Evolutionary conservation across 2,888 invertebrate species (phyloP), one percentile per base, ranked within the genome.

Genomic region (Empis stercorea): DNA sequence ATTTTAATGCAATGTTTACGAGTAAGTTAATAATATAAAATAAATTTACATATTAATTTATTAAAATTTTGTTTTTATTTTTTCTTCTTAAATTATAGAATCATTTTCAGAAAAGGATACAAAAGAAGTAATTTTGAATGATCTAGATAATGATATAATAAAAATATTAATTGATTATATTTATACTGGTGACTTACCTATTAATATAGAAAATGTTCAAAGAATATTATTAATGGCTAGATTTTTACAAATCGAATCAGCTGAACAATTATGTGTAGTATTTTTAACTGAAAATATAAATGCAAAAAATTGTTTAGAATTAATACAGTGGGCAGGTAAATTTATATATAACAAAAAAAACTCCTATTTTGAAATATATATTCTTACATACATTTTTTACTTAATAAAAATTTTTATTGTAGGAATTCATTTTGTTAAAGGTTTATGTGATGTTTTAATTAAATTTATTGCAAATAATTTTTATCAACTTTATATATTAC

Each of bases 1-100:
- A 58, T 46, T 61, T 61, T 32, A 48, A 51, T 55, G 55, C 58
- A 34, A 58, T 61, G 59, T 60, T 61, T 36, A 54, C 55, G 36
- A 60, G 58, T 57, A 42, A 45, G 36, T 2, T 17, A 7, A n/a
- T n/a, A 11, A 20, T 40, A 6, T 14, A 15, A 9, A 37, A 11
- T 14, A 36, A 30, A 32, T 34, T 7, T 32, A 15, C 2, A 4
- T 16, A n/a, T n/a, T n/a, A n/a, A n/a, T n/a, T n/a, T 27, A 2
- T 42, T 38, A 2, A 37, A 43, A 37, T 32, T 42, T 20, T 10
- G 3, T n/a, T 11, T 20, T 10, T 44, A 43, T 40, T 32, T 43
- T 17, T n/a, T 45, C 9, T 15, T n/a, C n/a, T n/a, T n/a, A n/a
- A n/a, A n/a, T n/a, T n/a, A n/a, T n/a, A 58, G 59, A 60, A 13